Evolutionary conservation across 2,113 vertebrate genomes (phyloP).

Genomic region (Calyptomena viridis): DNA sequence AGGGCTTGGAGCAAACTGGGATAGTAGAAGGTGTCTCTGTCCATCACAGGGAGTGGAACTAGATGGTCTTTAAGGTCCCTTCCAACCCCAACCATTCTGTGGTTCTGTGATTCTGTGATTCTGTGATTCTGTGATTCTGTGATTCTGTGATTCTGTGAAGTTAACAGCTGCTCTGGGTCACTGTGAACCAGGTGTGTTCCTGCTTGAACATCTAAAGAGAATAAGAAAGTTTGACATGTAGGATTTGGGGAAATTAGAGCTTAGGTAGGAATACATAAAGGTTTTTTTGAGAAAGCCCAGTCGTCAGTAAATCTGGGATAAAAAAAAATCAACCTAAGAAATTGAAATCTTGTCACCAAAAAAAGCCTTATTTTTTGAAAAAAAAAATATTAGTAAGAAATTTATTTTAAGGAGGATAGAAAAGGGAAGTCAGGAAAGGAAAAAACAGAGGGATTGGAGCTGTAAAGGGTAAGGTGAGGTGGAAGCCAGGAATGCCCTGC

Average conservation of each 20-base stretch:
- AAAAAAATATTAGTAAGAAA: not conserved
- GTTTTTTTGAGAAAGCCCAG: not conserved
- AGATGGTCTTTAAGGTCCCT: not conserved
- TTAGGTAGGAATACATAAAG: not conserved
- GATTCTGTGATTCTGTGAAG: not conserved
- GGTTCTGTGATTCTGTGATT: not conserved
- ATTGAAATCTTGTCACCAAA: not conserved
- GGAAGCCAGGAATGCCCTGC: not conserved
- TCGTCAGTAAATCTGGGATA: not conserved
- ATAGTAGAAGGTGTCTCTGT: not conserved
- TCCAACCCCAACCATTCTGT: not conserved
- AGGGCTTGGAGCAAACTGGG: not conserved
- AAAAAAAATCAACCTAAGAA: not conserved
- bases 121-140: no score
- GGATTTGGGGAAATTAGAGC: not conserved
- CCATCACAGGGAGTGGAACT: not conserved
- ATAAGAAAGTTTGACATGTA: not conserved
- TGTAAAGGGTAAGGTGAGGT: not conserved
- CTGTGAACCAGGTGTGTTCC: not conserved
- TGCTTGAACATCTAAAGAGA: not conserved
- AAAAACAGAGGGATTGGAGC: not conserved
- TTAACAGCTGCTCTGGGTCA: not conserved
- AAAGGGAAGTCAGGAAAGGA: not conserved
- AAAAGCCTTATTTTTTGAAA: not conserved
- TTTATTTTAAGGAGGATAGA: not conserved